phyloP scores from a whole-genome alignment of 2,888 invertebrate genomes.

The Spodoptera picta region DNA sequence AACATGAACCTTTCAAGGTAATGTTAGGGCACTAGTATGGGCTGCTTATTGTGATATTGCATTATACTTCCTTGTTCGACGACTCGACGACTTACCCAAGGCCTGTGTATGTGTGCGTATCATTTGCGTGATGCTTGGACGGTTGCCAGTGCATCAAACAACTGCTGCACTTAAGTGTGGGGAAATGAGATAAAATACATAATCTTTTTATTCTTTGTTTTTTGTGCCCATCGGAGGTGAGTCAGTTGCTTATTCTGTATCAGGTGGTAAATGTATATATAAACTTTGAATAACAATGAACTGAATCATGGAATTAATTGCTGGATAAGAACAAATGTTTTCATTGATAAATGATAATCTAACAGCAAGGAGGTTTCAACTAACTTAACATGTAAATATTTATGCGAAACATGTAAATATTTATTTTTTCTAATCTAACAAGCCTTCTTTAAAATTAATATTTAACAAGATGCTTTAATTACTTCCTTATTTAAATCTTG shows the following conservation, averaged over 20 bases:
- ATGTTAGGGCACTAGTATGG: conserved; percentile 66
- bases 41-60: conserved; percentile 58
- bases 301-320: conserved; percentile 11
- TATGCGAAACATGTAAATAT: no score
- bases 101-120: conserved; percentile 58
- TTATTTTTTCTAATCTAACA: no score
- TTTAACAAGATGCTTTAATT: background rate
- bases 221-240: conserved; percentile 49
- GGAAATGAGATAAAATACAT: conserved; percentile 60
- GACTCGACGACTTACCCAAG: conserved; percentile 58
- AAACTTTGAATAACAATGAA: conserved; percentile 13
- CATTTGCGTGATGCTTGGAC: conserved; percentile 66
- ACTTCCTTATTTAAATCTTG: conserved; percentile 7
- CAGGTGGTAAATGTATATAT: conserved; percentile 3
- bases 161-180: conserved; percentile 57
- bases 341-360: background rate
- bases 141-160: conserved; percentile 71
- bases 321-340: conserved; percentile 6
- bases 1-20: conserved; percentile 74
- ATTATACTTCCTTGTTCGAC: conserved; percentile 64
- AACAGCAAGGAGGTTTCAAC: background rate
- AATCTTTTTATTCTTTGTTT: conserved; percentile 58
- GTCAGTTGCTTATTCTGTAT: conserved; percentile 47
- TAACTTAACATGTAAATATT: conserved; percentile 13
- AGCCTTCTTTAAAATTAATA: conserved; percentile 5